Evolutionary conservation across 1,140 invertebrate genomes (phyloP), one percentile per base, ranked within the genome.

Genomic region (Frieseomelitta varia): DNA sequence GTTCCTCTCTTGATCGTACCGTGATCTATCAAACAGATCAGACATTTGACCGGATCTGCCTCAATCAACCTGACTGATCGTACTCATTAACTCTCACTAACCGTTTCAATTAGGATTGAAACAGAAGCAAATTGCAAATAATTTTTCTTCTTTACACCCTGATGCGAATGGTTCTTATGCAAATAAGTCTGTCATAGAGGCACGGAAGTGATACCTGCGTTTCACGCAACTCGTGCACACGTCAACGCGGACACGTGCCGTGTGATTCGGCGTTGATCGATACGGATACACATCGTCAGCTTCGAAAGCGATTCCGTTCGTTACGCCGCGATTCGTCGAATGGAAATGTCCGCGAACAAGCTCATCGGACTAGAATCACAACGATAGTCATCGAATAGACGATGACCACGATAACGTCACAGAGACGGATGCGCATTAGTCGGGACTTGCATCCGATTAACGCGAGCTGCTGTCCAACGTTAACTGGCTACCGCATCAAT

Each of bases 381-480:
- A 56, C 27, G 67, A 84, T 79, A 79, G 30, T 34, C 39, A 84
- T 84, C 75, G 76, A 21, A 65, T 75, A 47, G 77, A 75, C 34
- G 85, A 87, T 84, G 55, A 81, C 56, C 72, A 47, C 51, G 87
- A 88, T 88, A 87, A 87, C 78, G 86, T 88, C 86, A 81, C 47
- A 10, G 82, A 78, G 82, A 88, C 82, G 82, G 86, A 88, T 68
- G 53, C 74, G 74, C 69, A 88, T 87, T 88, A 88, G 74, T 88
- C 86, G 56, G 69, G 68, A 88, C 82, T 85, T 81, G 82, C 82
- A 88, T 79, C 78, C 87, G 76, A 88, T 88, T 88, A 88, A 87
- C 82, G 83, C 61, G 61, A 39, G 34, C 53, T 61, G 21, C 30
- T 65, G 69, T 81, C 78, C 73, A 55, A n/a, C 53, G 73, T 51